These are phyloP conservation scores for Scaptodrosophila lebanonensis DNA, from an alignment of 1,140 invertebrate species.

Conservation along the genomic window DNA sequence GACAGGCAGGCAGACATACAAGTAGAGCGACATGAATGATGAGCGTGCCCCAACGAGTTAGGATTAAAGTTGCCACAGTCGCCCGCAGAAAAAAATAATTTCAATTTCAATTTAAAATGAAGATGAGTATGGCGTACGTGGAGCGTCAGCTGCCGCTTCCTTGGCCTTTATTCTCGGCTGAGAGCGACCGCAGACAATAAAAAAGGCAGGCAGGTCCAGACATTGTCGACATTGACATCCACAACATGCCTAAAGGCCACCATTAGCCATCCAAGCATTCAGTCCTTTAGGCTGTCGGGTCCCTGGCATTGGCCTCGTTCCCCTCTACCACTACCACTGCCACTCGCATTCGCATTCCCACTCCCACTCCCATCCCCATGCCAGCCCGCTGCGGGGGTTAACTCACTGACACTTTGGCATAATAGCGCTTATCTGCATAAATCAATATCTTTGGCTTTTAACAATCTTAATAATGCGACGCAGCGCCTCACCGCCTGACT, in stretches of 20 bases:
- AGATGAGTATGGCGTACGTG: slow-evolving; percentile 15
- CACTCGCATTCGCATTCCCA: too few species aligned
- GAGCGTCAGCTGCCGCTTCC: not conserved
- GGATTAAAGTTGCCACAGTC: not conserved
- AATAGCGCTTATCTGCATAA: slow-evolving; percentile 69
- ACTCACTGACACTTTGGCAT: slow-evolving; percentile 59
- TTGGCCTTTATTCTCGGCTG: too few species aligned
- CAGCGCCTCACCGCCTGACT: slow-evolving; percentile 17
- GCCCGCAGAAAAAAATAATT: slow-evolving; percentile 31
- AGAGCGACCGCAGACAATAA: too few species aligned
- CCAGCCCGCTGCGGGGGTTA: too few species aligned
- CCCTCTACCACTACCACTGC: not conserved
- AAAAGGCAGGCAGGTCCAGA: slow-evolving; percentile 5
- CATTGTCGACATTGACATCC: too few species aligned
- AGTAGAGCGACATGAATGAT: not conserved
- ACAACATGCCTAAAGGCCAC: slow-evolving; percentile 45
- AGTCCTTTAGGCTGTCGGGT: slow-evolving; percentile 25
- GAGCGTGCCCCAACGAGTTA: slow-evolving; percentile 16
- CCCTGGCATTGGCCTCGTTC: not conserved
- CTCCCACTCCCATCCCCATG: too few species aligned
- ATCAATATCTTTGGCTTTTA: slow-evolving; percentile 68
- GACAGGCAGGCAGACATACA: too few species aligned
- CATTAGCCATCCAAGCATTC: slow-evolving; percentile 37
- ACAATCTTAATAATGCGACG: slow-evolving; percentile 62
- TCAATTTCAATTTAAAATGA: slow-evolving; percentile 43